Base-by-base conservation (phyloP, 2,797 vertebrate species). In the Syngnathus acus region DNA sequence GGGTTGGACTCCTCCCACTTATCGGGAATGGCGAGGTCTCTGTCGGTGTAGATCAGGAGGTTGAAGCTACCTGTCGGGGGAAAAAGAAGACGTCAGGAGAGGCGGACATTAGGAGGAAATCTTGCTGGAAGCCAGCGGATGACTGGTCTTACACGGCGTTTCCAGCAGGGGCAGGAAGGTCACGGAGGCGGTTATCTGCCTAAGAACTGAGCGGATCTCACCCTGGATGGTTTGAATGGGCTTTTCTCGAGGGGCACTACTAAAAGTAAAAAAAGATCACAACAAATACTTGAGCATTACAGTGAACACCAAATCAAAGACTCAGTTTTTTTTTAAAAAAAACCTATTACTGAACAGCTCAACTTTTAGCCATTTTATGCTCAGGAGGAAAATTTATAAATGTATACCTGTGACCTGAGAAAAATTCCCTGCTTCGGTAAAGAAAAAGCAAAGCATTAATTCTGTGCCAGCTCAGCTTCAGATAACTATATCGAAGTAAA, bases 1-100 rank as follows among this genome's bases (percentile, higher is more conserved):
- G 97, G 96, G 1, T 95, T 95, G 0, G 95, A 98, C 81, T 96
- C 95, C 61, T 98, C 97, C 97, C 96, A 98, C 82, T 96, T 95
- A 0, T 95, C 95, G 13, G 95, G 95, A 48, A 98, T 94, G 65
- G 81, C 86, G 78, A 95, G 71, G 60, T 98, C 94, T 85, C 98
- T 98, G 81, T 98, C 95, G 0, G 97, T 99, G 81, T 98, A 98
- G 73, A 99, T 92, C 64, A 98, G 92, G 57, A 99, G 92, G 86
- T 99, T 96, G 71, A 99, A 99, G 0, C 95, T 92, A 90, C 97
- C 97, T 99, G 19, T 0, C 9, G 45, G 19, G 32, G 32, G 26
- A 0, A 9, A 3, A 50, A 16, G 9, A 38, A 23, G 2, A 53
- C 9, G 21, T 54, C 10, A 23, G 53, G 21, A 14, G 21, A 26